phyloP scores from a whole-genome alignment of 2,888 invertebrate species.

The Latrodectus elegans region DNA sequence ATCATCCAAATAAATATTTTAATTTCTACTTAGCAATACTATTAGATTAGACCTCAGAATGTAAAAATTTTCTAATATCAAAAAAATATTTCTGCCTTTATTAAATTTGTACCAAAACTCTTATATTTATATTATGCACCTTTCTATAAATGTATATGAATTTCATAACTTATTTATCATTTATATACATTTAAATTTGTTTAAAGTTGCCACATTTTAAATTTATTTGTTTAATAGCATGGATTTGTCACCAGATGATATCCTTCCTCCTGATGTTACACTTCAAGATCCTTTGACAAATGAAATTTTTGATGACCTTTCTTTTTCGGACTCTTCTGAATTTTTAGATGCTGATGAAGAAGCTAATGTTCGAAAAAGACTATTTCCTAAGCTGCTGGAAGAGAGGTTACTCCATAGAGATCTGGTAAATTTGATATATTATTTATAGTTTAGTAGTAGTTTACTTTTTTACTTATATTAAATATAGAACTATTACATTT shows the following conservation, averaged over 20 bases:
- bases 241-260: conserved; percentile 18
- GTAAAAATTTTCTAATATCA: no score
- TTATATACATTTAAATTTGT: no score
- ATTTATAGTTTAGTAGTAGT: background rate
- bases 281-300: conserved; percentile 12
- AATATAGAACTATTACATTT: background rate
- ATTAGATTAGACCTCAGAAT: no score
- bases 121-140: no score
- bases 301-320: conserved; percentile 61
- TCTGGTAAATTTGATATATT: conserved; percentile 13
- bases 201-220: no score
- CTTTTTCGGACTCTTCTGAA: conserved; percentile 55
- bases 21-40: no score
- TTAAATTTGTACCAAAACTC: no score
- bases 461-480: background rate
- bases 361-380: conserved; percentile 44
- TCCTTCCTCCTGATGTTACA: background rate
- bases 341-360: conserved; percentile 64
- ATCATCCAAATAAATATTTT: no score
- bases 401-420: conserved; percentile 13
- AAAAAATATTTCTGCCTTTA: no score
- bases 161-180: no score
- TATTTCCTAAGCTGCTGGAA: conserved; percentile 44
- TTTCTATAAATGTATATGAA: no score
- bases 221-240: conserved; percentile 24